Base-by-base conservation (phyloP, 2,797 vertebrate genomes). In the Chromis chromis region DNA sequence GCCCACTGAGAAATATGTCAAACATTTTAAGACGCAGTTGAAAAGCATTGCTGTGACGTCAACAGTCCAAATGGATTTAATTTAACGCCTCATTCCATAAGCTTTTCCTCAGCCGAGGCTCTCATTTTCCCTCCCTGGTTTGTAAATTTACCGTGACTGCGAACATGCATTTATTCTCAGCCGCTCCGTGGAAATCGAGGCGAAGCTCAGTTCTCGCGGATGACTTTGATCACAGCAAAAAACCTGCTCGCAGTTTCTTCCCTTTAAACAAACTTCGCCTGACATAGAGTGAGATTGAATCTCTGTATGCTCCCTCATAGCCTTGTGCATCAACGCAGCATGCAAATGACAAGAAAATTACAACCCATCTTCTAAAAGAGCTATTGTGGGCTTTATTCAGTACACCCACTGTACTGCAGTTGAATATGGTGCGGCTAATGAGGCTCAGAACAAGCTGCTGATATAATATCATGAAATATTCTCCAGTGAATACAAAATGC, bases 141-240 rank as follows among this genome's bases (percentile, higher is more conserved):
- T 81, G 66, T 75, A 90, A 82, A 89, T 90, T 74, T 40, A 78
- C 76, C 82, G 17, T 86, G 84, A 87, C 90, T 86, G 75, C 70
- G 81, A 86, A 89, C 85, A 85, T 63, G 81, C 67, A 66, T 85
- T 82, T 83, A 75, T 69, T 84, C 53, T 63, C 79, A 89, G 49
- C 50, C 62, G 19, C 75, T 76, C 67, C 12, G 12, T 65, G 56
- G 65, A 86, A 81, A 82, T 24, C 10, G 46, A 71, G 55, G 54
- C 42, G 12, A n/a, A 31, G 52, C 65, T 66, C 67, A 12, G 71
- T 69, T 70, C 68, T 78, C 1, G 56, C 60, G 68, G 63, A 56
- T 3, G 49, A 69, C 86, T 88, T 83, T 85, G 86, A 88, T 88
- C 71, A 63, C 33, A 36, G 57, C 25, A 25, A 77, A 78, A 81